phyloP scores from a whole-genome alignment of 2,113 vertebrate genomes.

The Ceyx margarethae region DNA sequence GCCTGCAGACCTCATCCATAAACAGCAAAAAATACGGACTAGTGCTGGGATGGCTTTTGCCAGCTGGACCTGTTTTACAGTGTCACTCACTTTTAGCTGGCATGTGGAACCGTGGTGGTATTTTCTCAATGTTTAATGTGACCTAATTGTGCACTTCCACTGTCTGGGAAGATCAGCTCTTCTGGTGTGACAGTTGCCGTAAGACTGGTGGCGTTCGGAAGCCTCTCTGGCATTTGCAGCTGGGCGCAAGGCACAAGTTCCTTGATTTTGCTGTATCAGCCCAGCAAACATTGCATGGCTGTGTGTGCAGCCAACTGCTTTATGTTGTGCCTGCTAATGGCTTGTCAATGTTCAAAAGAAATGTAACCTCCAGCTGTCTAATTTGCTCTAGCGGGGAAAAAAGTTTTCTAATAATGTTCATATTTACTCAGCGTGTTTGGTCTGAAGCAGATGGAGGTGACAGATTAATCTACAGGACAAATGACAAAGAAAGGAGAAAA shows the following conservation, averaged over 20 bases:
- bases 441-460: neutral
- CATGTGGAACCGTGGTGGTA: neutral
- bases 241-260: neutral
- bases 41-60: neutral
- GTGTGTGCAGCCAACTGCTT: neutral
- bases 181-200: neutral
- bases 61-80: neutral
- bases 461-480: neutral
- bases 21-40: neutral
- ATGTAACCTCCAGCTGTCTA: neutral
- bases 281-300: fast-evolving
- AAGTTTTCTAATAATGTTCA: neutral
- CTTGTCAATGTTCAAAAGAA: neutral
- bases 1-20: fast-evolving
- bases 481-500: neutral
- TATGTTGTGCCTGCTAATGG: neutral
- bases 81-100: neutral
- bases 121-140: constrained; percentile 34
- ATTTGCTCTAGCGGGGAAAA: neutral
- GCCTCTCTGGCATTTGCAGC: neutral
- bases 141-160: constrained; percentile 39
- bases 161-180: constrained; percentile 5
- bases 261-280: constrained; percentile 11
- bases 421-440: neutral
- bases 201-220: neutral